Conservation (phyloP, 2,113 vertebrate genomes). For the cattle (Bos taurus) region ARS-UCD2.0 NC_037337.1:46718501-46719000, state of each 20-base stretch:
- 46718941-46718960: not conserved
- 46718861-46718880: not conserved
- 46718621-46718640: not conserved
- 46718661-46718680: not conserved
- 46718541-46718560: not conserved
- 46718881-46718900: not conserved
- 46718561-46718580: slow-evolving; percentile 43
- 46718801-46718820: not conserved
- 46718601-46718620: slow-evolving; percentile 43
- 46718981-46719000: not conserved
- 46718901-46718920: not conserved
- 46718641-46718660: slow-evolving; percentile 13
- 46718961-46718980: not conserved
- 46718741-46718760: not conserved
- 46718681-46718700: not conserved
- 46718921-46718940: not conserved
- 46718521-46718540: not conserved
- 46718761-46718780: not conserved
- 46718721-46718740: not conserved
- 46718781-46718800: not conserved
- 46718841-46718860: not conserved
- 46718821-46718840: not conserved
- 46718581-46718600: slow-evolving; percentile 63
- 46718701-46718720: not conserved
- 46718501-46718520: not conserved